Evolutionary conservation across 2,888 invertebrate species (phyloP), one percentile per base, ranked within the genome.

Genomic region (Microchrysa polita): DNA sequence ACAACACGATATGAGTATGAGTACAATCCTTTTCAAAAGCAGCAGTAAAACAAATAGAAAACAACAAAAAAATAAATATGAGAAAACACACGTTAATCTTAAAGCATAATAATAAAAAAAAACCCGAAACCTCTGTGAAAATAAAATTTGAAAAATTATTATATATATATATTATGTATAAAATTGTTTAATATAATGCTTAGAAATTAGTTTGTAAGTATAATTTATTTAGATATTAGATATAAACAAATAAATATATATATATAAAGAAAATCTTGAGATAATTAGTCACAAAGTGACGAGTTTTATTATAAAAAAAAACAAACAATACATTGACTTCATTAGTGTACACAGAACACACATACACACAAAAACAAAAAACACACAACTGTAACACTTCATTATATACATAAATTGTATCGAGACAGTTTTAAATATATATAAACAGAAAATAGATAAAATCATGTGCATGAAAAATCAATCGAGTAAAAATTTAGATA

Each of bases 201-300:
- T 60, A 60, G 16, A 60, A 60, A 27, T 57, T 53, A 67, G 27
- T 1, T 12, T 34, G 27, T 53, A 72, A 60, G 52, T 14, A 72
- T 60, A 72, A 60, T 72, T 59, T 72, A 59, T 72, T 72, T 60
- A 72, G 59, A 60, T 23, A 23, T 10, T 72, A 72, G 59, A 60
- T 59, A 23, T 60, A 72, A 72, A 72, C 10, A 40, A 71, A 59
- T n/a, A n/a, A n/a, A 34, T 34, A 34, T 34, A 34, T 34, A 34
- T 34, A 34, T 34, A 34, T 22, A 34, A 2, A 63, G 22, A 72
- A 59, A 23, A 60, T 40, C 60, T 72, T 59, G 59, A 60, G 72
- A 72, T 72, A 60, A 72, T 60, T 53, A 67, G 60, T 72, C 60
- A 72, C 59, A 72, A 60, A 60, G 60, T 72, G 59, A 72, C 60